A percentile compares a stretch with the other conserved stretches of the same genome.
phyloP scores from a whole-genome alignment of 2,888 invertebrate species.

The Flexamia atlantica region DNA sequence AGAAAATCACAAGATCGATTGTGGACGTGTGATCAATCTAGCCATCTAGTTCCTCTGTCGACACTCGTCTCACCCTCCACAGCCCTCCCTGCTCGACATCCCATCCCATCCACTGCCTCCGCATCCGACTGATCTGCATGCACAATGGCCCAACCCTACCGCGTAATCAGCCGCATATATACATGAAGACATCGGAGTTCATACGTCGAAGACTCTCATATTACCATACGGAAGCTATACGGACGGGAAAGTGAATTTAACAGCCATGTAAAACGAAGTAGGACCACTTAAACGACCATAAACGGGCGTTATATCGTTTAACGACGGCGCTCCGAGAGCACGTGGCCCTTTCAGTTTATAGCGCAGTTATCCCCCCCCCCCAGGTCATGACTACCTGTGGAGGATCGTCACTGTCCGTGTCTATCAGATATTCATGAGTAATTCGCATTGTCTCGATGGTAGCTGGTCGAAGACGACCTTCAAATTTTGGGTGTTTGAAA shows the following conservation, averaged over 20 bases:
- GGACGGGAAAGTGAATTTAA: constrained; percentile 50
- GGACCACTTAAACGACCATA: constrained; percentile 54
- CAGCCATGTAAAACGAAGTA: constrained; percentile 56
- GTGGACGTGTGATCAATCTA: too few relatives aligned
- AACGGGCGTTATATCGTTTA: constrained; percentile 54
- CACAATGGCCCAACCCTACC: not conserved
- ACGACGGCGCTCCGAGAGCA: constrained; percentile 52
- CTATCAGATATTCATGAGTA: constrained; percentile 10
- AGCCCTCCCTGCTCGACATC: too few relatives aligned
- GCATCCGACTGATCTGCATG: not conserved
- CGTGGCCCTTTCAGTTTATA: constrained; percentile 56
- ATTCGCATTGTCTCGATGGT: constrained; percentile 1
- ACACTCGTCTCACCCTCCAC: too few relatives aligned
- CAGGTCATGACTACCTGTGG: constrained; percentile 53
- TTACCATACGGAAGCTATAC: constrained; percentile 45
- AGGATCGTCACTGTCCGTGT: not conserved
- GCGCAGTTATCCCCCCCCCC: constrained; percentile 21
- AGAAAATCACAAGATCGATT: too few relatives aligned
- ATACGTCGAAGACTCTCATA: constrained; percentile 11
- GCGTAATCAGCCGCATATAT: constrained; percentile 12
- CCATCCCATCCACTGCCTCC: not conserved
- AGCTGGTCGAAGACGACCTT: too few relatives aligned
- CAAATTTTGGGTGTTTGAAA: too few relatives aligned
- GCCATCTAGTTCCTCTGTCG: too few relatives aligned
- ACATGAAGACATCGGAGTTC: not conserved